Conservation (phyloP, 1,140 invertebrate genomes). For the Helicoverpa armigera region DNA sequence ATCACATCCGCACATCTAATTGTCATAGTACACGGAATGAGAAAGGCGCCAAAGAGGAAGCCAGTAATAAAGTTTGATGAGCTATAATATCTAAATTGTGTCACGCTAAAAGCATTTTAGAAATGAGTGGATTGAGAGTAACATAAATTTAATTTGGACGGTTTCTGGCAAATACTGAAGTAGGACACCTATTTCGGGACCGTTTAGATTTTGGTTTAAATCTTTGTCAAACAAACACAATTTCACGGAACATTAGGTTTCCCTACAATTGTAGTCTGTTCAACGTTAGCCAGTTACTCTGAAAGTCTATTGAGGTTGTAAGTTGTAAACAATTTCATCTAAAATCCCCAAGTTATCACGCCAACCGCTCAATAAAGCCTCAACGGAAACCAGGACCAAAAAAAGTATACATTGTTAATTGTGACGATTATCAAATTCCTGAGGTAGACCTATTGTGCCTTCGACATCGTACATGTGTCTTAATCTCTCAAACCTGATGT, state of each 20-base stretch:
- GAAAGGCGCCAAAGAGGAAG: slow-evolving; percentile 38
- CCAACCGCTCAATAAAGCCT: slow-evolving; percentile 27
- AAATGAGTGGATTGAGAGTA: slow-evolving; percentile 2
- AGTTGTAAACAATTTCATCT: not conserved
- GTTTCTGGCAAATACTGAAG: slow-evolving; percentile 12
- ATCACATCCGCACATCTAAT: slow-evolving; percentile 44
- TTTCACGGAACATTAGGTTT: not conserved
- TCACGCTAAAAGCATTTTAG: slow-evolving; percentile 32
- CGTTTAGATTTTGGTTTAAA: slow-evolving; percentile 3
- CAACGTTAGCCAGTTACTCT: not conserved
- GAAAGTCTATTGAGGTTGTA: not conserved
- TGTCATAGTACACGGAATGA: slow-evolving; percentile 28
- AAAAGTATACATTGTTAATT: slow-evolving; percentile 37
- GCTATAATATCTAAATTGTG: slow-evolving; percentile 31
- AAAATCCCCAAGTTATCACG: not conserved
- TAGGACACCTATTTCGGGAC: not conserved
- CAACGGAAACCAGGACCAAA: slow-evolving; percentile 21
- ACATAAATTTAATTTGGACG: slow-evolving; percentile 26
- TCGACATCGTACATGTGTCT: slow-evolving; percentile 28
- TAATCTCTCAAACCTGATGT: slow-evolving; percentile 53
- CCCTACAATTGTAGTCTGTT: not conserved
- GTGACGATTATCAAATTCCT: slow-evolving; percentile 43
- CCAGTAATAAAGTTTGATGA: slow-evolving; percentile 36
- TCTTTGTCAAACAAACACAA: slow-evolving; percentile 14
- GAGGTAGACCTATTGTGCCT: slow-evolving; percentile 25